phyloP scores from a whole-genome alignment of 2,888 invertebrate genomes.

The Rhagonycha lutea region DNA sequence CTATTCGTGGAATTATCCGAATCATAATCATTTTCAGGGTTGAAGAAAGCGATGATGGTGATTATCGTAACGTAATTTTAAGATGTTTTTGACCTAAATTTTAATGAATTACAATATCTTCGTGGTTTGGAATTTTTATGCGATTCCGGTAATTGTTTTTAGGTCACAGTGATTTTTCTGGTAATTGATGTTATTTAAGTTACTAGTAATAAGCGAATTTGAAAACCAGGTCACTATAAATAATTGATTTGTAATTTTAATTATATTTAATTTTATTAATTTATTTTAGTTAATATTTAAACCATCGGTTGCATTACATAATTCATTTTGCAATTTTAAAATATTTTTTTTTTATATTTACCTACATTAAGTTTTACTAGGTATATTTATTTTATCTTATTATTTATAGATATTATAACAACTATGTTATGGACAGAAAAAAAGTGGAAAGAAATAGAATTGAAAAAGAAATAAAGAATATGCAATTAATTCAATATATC shows the following conservation, averaged over 20 bases:
- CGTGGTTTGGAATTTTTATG: background rate
- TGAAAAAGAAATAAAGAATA: too few species aligned
- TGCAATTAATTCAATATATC: too few species aligned
- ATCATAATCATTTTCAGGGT: background rate
- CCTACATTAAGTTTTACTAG: too few species aligned
- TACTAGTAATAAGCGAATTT: background rate
- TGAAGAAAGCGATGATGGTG: background rate
- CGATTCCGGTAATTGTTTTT: background rate
- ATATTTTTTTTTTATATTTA: too few species aligned
- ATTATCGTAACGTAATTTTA: background rate
- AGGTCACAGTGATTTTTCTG: background rate
- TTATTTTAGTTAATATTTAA: too few species aligned
- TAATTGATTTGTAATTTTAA: background rate
- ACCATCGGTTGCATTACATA: too few species aligned
- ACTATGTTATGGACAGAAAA: too few species aligned
- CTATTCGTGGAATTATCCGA: background rate
- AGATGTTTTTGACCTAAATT: background rate
- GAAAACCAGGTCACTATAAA: background rate
- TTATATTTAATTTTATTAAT: too few species aligned
- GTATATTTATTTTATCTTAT: too few species aligned
- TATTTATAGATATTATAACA: too few species aligned
- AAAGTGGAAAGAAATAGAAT: too few species aligned
- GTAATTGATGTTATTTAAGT: background rate
- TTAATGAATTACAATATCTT: background rate
- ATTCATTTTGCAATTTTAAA: too few species aligned